Conservation (phyloP, 35 echinoderm and acorn worm species). For the Apostichopus japonicus region DNA sequence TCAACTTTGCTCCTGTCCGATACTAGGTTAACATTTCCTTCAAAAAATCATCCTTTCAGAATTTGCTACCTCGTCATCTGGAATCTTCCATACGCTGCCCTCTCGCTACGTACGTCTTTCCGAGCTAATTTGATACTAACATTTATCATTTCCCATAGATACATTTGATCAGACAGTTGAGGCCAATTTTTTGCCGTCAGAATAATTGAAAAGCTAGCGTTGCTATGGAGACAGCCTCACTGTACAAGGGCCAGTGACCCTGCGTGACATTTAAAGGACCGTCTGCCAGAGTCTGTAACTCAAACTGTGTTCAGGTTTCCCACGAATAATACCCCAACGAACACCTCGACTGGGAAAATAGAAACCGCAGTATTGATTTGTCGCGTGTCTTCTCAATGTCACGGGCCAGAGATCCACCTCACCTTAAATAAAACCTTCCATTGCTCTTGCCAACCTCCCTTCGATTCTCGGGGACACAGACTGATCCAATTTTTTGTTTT, state of each 20-base stretch:
- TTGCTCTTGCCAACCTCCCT: background rate
- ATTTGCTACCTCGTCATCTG: no score
- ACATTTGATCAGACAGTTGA: constrained; percentile 14
- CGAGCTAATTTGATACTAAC: no score
- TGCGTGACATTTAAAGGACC: constrained; percentile 12
- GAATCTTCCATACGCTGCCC: no score
- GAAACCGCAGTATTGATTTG: background rate
- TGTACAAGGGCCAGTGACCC: constrained; percentile 15
- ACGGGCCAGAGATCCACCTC: constrained; percentile 28
- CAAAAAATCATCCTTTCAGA: no score
- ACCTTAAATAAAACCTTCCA: background rate
- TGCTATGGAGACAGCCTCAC: background rate
- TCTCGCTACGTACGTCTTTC: no score
- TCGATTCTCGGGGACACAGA: background rate
- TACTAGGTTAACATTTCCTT: no score
- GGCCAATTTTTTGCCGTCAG: background rate
- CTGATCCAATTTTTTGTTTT: background rate
- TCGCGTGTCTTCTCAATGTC: background rate
- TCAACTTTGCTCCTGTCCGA: no score
- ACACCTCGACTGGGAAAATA: constrained; percentile 11
- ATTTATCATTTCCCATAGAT: background rate
- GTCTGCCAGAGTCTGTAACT: constrained; percentile 14
- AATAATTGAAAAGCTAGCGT: background rate
- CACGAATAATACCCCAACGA: background rate
- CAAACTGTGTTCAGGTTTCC: constrained; percentile 10